Evolutionary conservation across 2,888 invertebrate genomes (phyloP).

Genomic region (Cosmopolites sordidus): DNA sequence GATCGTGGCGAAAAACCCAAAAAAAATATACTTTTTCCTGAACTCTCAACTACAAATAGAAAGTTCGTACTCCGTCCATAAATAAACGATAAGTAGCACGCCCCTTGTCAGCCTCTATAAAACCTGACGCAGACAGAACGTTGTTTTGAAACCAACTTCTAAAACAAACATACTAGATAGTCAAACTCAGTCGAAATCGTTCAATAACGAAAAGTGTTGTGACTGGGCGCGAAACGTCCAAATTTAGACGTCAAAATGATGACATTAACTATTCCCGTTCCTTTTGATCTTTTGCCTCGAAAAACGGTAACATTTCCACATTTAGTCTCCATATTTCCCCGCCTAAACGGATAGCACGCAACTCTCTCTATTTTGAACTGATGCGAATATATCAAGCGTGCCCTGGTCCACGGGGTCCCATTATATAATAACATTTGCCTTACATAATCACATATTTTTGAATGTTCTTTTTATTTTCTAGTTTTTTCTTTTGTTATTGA

Average conservation of each 20-base stretch:
- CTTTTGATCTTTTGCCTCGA: not conserved
- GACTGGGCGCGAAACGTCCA: not conserved
- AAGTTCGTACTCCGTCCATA: too few relatives aligned
- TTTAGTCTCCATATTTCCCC: slow-evolving; percentile 12
- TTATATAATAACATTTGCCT: not conserved
- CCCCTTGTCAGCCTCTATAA: not conserved
- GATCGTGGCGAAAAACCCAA: too few relatives aligned
- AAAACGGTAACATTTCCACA: slow-evolving; percentile 13
- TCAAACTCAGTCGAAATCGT: not conserved
- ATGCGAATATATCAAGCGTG: slow-evolving; percentile 12
- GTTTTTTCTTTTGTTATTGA: too few relatives aligned
- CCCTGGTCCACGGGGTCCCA: not conserved
- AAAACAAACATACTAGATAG: not conserved
- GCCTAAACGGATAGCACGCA: slow-evolving; percentile 6
- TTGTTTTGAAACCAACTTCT: not conserved
- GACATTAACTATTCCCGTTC: not conserved
- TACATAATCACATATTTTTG: too few relatives aligned
- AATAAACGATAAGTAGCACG: too few relatives aligned
- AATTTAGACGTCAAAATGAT: not conserved
- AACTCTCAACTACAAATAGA: too few relatives aligned
- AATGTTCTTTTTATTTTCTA: too few relatives aligned
- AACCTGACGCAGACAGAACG: not conserved
- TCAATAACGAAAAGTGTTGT: not conserved
- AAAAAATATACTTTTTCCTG: too few relatives aligned
- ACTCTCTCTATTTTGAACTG: slow-evolving; percentile 10